phyloP scores from a whole-genome alignment of 2,888 invertebrate species.

The Parnassius mnemosyne region DNA sequence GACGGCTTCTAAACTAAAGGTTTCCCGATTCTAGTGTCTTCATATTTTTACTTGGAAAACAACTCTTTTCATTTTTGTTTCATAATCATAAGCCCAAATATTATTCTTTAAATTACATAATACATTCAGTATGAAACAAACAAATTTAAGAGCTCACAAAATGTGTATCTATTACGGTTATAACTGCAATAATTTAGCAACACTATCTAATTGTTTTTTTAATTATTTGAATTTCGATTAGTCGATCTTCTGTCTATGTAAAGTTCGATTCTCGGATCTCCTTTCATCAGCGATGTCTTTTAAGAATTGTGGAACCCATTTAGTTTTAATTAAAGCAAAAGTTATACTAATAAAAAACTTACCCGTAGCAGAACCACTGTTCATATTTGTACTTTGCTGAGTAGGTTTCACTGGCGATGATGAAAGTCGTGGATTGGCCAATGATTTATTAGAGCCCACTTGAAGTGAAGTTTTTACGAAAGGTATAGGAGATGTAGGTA shows the following conservation, averaged over 20 bases:
- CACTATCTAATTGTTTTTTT: too few species aligned
- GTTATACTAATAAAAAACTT: constrained; percentile 36
- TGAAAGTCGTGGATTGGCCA: constrained; percentile 40
- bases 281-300: too few species aligned
- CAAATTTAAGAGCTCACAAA: too few species aligned
- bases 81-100: background rate
- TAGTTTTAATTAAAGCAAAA: too few species aligned
- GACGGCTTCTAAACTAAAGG: constrained; percentile 39
- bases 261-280: too few species aligned
- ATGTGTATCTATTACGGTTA: too few species aligned
- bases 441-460: constrained; percentile 47
- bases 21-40: constrained; percentile 46
- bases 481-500: constrained; percentile 62
- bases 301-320: too few species aligned
- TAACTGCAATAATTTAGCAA: too few species aligned
- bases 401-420: constrained; percentile 34
- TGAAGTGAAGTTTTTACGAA: constrained; percentile 51
- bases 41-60: constrained; percentile 33
- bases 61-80: constrained; percentile 3
- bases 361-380: constrained; percentile 69
- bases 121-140: too few species aligned
- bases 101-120: too few species aligned
- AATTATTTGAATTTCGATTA: too few species aligned
- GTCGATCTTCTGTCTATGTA: too few species aligned
- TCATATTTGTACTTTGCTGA: constrained; percentile 39